A percentile compares a stretch with the other conserved stretches of the same genome.
Evolutionary conservation across 1,140 invertebrate genomes (phyloP).

Genomic region (Drosophila biarmipes): DNA sequence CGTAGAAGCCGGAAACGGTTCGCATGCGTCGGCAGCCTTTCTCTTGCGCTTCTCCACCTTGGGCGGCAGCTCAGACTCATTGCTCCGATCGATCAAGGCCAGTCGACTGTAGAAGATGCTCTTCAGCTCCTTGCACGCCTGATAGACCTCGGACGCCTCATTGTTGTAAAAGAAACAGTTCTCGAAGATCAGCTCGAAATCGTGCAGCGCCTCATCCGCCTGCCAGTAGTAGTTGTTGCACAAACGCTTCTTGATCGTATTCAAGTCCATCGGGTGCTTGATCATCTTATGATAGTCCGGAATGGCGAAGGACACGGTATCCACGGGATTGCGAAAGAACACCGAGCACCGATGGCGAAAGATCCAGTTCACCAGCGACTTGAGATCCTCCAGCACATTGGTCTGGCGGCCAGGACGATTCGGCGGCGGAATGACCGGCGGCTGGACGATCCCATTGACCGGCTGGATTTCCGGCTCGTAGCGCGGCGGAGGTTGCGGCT

Average conservation of each 20-base stretch:
- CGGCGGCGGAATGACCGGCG: slow-evolving; percentile 37
- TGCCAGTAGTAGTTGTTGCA: slow-evolving; percentile 40
- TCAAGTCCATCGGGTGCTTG: slow-evolving; percentile 37
- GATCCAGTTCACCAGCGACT: slow-evolving; percentile 12
- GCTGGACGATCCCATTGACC: slow-evolving; percentile 46
- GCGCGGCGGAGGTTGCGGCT: slow-evolving; percentile 12
- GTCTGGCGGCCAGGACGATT: slow-evolving; percentile 24
- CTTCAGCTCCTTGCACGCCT: slow-evolving; percentile 17
- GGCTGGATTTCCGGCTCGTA: slow-evolving; percentile 13
- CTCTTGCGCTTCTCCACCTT: slow-evolving; percentile 4
- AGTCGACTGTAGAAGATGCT: slow-evolving; percentile 2
- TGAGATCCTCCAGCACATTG: slow-evolving; percentile 35
- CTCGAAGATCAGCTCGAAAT: slow-evolving; percentile 33
- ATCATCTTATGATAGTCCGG: slow-evolving; percentile 28
- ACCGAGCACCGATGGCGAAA: slow-evolving; percentile 13
- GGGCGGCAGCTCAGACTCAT: slow-evolving; percentile 19
- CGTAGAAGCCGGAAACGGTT: neutral
- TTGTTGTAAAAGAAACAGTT: slow-evolving; percentile 33
- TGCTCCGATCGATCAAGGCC: slow-evolving; percentile 10
- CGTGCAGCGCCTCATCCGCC: slow-evolving; percentile 26
- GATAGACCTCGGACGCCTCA: slow-evolving; percentile 8
- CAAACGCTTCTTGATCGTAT: slow-evolving; percentile 33
- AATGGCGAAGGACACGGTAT: slow-evolving; percentile 14
- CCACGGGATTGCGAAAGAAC: slow-evolving; percentile 32
- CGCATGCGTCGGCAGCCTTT: neutral